Evolutionary conservation across 1,140 invertebrate genomes (phyloP).

Genomic region (Mylabris phalerata): DNA sequence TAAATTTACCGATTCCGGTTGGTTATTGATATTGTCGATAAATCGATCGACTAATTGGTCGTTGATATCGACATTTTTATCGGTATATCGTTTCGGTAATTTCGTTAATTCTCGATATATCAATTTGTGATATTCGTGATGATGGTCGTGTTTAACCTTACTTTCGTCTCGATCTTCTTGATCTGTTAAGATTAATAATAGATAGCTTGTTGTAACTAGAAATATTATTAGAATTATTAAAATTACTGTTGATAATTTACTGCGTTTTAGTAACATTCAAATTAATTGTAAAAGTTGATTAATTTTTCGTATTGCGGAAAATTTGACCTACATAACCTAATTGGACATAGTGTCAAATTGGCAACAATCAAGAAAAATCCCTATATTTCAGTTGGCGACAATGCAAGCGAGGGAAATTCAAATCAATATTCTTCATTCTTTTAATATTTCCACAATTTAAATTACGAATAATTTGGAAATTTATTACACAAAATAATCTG

Average conservation of each 20-base stretch:
- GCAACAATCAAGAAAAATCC: too few species aligned
- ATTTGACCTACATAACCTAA: too few species aligned
- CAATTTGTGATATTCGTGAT: constrained; percentile 10
- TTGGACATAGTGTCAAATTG: too few species aligned
- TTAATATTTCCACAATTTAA: too few species aligned
- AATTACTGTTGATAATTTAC: constrained; percentile 8
- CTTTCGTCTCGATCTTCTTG: constrained; percentile 1
- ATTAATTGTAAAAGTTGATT: background rate
- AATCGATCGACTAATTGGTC: constrained; percentile 15
- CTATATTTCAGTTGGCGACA: too few species aligned
- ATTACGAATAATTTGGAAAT: too few species aligned
- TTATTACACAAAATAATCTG: too few species aligned
- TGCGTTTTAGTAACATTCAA: constrained; percentile 26
- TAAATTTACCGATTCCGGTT: constrained; percentile 28
- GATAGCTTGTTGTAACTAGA: constrained; percentile 16
- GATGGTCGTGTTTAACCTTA: constrained; percentile 11
- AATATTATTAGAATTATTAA: constrained; percentile 13
- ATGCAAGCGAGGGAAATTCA: too few species aligned
- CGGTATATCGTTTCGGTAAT: constrained; percentile 7
- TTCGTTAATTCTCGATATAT: constrained; percentile 2
- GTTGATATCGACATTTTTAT: constrained; percentile 7
- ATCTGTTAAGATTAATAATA: constrained; percentile 11
- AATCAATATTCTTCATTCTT: too few species aligned
- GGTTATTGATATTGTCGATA: constrained; percentile 19
- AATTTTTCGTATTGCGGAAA: too few species aligned